A percentile compares a stretch with the other conserved stretches of the same genome.
Evolutionary conservation across 2,113 vertebrate species (phyloP).

Genomic region (Myodes glareolus): DNA sequence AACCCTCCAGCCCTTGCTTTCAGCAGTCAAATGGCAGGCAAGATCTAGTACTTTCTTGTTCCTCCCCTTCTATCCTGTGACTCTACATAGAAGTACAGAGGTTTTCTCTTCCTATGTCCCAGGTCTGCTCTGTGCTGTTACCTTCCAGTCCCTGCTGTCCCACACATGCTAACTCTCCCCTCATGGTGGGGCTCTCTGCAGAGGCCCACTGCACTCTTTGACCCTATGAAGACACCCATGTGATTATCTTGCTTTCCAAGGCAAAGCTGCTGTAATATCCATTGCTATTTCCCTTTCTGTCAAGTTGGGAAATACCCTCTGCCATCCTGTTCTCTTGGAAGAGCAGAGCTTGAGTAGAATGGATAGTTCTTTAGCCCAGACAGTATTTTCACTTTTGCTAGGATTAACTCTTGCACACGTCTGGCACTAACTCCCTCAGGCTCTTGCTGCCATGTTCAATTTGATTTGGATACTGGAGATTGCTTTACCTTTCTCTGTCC

Average conservation of each 20-base stretch:
- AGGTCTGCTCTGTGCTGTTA: no score
- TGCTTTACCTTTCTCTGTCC: neutral
- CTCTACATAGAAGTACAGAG: neutral
- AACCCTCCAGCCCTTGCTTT: neutral
- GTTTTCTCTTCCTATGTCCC: neutral
- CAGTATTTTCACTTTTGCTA: neutral
- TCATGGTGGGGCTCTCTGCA: neutral
- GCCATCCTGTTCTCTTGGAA: neutral
- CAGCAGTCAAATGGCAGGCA: neutral
- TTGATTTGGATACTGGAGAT: neutral
- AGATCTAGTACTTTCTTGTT: neutral
- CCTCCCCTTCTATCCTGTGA: no score
- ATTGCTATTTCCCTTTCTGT: neutral
- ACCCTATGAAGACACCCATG: neutral
- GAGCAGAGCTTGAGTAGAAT: neutral
- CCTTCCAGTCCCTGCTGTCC: neutral
- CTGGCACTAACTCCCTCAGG: neutral
- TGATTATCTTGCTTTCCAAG: neutral
- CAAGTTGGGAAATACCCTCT: neutral
- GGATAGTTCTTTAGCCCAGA: neutral
- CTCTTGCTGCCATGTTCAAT: neutral
- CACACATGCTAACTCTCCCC: fast-evolving
- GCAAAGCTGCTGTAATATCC: neutral
- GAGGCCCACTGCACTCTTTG: neutral
- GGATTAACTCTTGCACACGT: neutral